Conservation (phyloP, 2,797 vertebrate genomes). For the Microctenopoma steveboyesi region DNA sequence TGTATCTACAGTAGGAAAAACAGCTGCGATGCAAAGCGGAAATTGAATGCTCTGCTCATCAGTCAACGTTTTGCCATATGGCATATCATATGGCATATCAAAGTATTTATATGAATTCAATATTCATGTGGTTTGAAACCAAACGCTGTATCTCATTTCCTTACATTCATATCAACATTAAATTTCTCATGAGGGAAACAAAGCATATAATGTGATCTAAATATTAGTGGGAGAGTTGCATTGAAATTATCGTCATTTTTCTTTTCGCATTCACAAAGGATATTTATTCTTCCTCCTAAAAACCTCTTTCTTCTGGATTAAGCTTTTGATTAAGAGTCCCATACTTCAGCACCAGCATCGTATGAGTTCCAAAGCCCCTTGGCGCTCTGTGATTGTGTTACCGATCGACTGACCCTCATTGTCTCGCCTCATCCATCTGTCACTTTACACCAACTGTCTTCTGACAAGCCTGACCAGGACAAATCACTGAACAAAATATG, state of each 20-base stretch:
- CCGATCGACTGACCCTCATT: constrained; percentile 78
- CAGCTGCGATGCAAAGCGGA: constrained; percentile 73
- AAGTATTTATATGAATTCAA: constrained; percentile 67
- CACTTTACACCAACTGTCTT: constrained; percentile 76
- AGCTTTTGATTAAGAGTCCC: constrained; percentile 53
- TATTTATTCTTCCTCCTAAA: constrained; percentile 42
- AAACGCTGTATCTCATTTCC: constrained; percentile 66
- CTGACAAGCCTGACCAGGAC: constrained; percentile 76
- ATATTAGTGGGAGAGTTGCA: constrained; percentile 51
- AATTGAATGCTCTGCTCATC: constrained; percentile 73
- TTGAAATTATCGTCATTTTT: constrained; percentile 51
- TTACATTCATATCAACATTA: constrained; percentile 54
- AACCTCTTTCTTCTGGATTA: constrained; percentile 34
- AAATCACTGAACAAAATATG: constrained; percentile 74
- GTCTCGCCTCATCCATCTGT: constrained; percentile 79
- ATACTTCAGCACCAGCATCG: constrained; percentile 16
- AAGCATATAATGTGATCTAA: constrained; percentile 55
- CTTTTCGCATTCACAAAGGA: constrained; percentile 25
- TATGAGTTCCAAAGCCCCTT: constrained; percentile 46
- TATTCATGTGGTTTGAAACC: constrained; percentile 52
- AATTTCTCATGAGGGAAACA: constrained; percentile 55
- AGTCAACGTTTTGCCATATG: constrained; percentile 74
- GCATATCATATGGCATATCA: constrained; percentile 76
- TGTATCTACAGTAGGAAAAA: constrained; percentile 71
- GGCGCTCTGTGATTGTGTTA: constrained; percentile 65